Evolutionary conservation across 1,140 invertebrate genomes (phyloP).

Genomic region (roundworm (Caenorhabditis elegans)): WBcel235 BX284603.4:9963001-9963500

Average conservation of each 20-base stretch:
- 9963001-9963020: too few relatives aligned
- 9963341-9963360: constrained; percentile 43
- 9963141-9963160: too few relatives aligned
- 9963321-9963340: constrained; percentile 38
- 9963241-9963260: background rate
- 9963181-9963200: background rate
- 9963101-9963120: too few relatives aligned
- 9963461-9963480: constrained; percentile 31
- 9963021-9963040: background rate
- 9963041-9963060: background rate
- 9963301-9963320: background rate
- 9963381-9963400: constrained; percentile 38
- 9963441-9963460: constrained; percentile 19
- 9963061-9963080: background rate
- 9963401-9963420: constrained; percentile 5
- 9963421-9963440: background rate
- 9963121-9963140: too few relatives aligned
- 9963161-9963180: too few relatives aligned
- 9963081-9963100: too few relatives aligned
- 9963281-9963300: constrained; percentile 7
- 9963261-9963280: background rate
- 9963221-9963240: background rate
- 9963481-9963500: constrained; percentile 13
- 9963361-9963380: constrained; percentile 29
- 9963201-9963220: background rate